Conservation (phyloP, 2,888 invertebrate species). For the Hirtodrosophila alboralis region DNA sequence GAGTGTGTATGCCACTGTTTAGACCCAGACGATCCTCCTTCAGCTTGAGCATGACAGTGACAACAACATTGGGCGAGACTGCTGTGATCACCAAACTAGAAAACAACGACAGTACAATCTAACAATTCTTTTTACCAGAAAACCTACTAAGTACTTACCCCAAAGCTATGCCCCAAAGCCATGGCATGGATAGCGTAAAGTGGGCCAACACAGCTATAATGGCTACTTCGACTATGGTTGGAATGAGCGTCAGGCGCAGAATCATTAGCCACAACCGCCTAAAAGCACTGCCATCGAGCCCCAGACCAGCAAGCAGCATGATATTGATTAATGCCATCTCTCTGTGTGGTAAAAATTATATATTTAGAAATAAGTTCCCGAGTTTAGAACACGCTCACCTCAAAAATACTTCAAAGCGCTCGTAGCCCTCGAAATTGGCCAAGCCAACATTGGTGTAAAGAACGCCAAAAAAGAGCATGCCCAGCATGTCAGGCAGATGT, state of each 20-base stretch:
- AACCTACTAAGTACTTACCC: slow-evolving; percentile 83
- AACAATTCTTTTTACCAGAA: background rate
- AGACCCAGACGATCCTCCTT: slow-evolving; percentile 87
- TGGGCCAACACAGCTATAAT: slow-evolving; percentile 85
- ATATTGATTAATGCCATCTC: slow-evolving; percentile 88
- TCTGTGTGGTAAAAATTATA: slow-evolving; percentile 80
- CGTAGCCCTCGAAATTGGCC: slow-evolving; percentile 84
- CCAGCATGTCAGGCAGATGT: slow-evolving; percentile 86
- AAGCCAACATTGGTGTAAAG: slow-evolving; percentile 85
- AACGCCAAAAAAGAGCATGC: slow-evolving; percentile 87
- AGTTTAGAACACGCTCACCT: slow-evolving; percentile 79
- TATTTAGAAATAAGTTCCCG: background rate
- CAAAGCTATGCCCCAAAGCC: slow-evolving; percentile 86
- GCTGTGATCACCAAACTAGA: slow-evolving; percentile 87
- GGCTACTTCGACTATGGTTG: slow-evolving; percentile 86
- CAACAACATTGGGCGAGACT: slow-evolving; percentile 90
- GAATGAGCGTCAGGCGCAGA: slow-evolving; percentile 86
- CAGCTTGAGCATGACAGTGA: slow-evolving; percentile 88
- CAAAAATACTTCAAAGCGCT: slow-evolving; percentile 84
- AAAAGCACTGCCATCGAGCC: slow-evolving; percentile 86
- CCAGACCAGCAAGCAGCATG: slow-evolving; percentile 87
- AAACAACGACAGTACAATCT: slow-evolving; percentile 8
- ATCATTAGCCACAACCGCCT: slow-evolving; percentile 85
- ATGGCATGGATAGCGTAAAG: slow-evolving; percentile 86
- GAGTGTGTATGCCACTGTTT: slow-evolving; percentile 90